These are phyloP conservation scores for Capreolus pygargus DNA, from an alignment of 2,113 vertebrate genomes.

Conservation along the genomic window DNA sequence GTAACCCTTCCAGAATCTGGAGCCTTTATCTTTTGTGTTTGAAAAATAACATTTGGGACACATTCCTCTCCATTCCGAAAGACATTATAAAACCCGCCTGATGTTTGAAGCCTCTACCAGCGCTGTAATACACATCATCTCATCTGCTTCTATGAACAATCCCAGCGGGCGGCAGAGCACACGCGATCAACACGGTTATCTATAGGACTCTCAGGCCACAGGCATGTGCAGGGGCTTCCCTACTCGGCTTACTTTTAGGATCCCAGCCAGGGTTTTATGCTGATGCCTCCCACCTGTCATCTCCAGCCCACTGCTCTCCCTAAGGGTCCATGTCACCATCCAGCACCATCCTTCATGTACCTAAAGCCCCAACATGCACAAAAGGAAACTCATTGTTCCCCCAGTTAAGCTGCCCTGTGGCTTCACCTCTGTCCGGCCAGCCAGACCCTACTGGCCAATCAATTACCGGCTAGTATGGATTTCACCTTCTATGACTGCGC, in stretches of 20 bases:
- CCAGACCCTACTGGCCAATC: background rate
- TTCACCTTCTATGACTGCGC: background rate
- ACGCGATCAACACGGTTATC: background rate
- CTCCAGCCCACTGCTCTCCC: background rate
- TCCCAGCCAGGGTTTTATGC: background rate
- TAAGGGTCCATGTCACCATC: background rate
- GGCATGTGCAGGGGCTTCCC: background rate
- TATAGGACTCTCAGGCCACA: background rate
- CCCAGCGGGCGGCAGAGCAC: background rate
- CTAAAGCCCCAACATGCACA: background rate
- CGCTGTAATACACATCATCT: background rate
- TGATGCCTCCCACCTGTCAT: background rate
- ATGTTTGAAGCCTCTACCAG: background rate
- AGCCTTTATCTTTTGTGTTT: constrained; percentile 27
- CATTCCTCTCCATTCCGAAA: constrained; percentile 7
- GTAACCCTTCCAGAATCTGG: background rate
- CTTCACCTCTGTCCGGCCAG: background rate
- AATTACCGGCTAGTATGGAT: background rate
- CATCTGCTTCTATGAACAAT: background rate
- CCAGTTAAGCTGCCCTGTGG: background rate
- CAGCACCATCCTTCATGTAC: accelerated
- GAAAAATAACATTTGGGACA: constrained; percentile 39
- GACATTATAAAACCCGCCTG: background rate
- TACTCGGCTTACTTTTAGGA: background rate
- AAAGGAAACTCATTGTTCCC: background rate